These are phyloP conservation scores for Lophius americanus DNA, from an alignment of 2,797 vertebrate species.

Conservation along the genomic window DNA sequence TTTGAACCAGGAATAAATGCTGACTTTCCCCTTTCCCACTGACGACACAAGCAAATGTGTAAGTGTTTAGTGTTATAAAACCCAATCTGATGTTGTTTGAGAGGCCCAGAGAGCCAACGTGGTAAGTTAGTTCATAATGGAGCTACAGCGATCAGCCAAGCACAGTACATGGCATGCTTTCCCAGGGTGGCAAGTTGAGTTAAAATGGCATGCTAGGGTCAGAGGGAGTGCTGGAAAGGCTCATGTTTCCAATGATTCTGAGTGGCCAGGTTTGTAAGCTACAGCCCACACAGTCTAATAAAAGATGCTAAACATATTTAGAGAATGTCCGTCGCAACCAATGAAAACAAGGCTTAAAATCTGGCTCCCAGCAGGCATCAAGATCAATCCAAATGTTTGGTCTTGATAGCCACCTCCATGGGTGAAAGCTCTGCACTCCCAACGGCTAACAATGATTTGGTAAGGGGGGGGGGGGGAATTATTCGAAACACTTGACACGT, in stretches of 20 bases:
- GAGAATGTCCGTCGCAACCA: constrained; percentile 71
- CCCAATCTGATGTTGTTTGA: constrained; percentile 14
- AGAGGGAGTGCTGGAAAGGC: constrained; percentile 53
- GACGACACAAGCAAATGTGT: background rate
- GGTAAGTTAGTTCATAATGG: background rate
- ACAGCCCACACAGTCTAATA: constrained; percentile 72
- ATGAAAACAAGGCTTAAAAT: constrained; percentile 54
- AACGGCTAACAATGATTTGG: no score
- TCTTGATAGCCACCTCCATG: background rate
- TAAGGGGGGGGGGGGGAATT: no score
- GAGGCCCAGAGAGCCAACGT: constrained; percentile 34
- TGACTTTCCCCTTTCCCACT: background rate
- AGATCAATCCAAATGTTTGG: constrained; percentile 49
- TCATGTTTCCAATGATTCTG: constrained; percentile 69
- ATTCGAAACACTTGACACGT: background rate
- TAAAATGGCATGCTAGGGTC: constrained; percentile 39
- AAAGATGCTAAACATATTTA: constrained; percentile 78
- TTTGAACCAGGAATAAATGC: background rate
- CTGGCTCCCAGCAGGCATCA: constrained; percentile 36
- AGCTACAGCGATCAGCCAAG: constrained; percentile 20
- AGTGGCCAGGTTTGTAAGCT: constrained; percentile 64
- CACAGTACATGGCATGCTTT: constrained; percentile 37
- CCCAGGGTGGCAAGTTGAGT: constrained; percentile 32
- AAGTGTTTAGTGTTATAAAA: background rate
- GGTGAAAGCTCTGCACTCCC: no score